Evolutionary conservation across 2,113 vertebrate species (phyloP).

Genomic region (Bubo blakistoni): DNA sequence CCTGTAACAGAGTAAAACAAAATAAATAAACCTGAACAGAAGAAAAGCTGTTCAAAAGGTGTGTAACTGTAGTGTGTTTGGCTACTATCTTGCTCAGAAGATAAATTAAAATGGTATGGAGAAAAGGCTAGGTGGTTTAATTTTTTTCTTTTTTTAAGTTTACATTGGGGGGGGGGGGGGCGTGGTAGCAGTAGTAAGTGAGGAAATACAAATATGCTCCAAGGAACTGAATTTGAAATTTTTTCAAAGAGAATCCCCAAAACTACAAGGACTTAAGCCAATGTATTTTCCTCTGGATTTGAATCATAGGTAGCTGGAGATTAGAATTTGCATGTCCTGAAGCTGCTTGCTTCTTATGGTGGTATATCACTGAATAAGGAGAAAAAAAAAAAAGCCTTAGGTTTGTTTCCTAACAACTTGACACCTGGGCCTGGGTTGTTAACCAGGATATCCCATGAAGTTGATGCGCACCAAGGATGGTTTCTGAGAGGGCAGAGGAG

Average conservation of each 20-base stretch:
- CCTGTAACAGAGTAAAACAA: constrained; percentile 7
- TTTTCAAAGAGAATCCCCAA: not conserved
- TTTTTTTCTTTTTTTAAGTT: not conserved
- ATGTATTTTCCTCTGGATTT: not conserved
- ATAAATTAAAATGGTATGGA: not conserved
- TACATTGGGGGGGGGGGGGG: rapidly evolving
- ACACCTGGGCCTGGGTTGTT: not conserved
- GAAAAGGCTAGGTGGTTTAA: not conserved
- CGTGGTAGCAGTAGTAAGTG: not conserved
- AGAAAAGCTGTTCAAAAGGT: not conserved
- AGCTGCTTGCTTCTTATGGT: not conserved
- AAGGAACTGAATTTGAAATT: not conserved
- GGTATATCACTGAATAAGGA: not conserved
- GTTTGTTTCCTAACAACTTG: not conserved
- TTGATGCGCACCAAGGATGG: not conserved
- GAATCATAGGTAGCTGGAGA: not conserved
- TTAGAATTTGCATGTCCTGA: not conserved
- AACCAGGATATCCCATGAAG: not conserved
- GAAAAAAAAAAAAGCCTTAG: not conserved
- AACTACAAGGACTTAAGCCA: not conserved
- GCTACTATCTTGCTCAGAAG: not conserved
- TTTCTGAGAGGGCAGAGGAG: not conserved
- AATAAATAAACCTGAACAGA: constrained; percentile 5
- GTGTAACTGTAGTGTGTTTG: not conserved
- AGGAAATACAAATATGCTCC: not conserved